Percentiles rank a stretch among this genome's conserved stretches.
Evolutionary conservation across 1,140 invertebrate species (phyloP).

Genomic region (Cataglyphis hispanica): DNA sequence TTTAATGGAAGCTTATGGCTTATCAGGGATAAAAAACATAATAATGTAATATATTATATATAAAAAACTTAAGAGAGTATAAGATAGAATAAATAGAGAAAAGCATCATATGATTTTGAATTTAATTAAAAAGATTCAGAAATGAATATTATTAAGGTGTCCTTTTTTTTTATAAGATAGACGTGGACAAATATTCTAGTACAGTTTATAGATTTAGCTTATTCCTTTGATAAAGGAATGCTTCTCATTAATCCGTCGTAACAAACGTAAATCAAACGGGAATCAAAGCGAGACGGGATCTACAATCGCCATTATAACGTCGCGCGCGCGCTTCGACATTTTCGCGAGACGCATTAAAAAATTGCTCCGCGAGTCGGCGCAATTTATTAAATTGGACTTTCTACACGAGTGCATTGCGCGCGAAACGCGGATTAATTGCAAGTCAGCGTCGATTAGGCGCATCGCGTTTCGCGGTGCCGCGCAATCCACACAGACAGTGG

Average conservation of each 20-base stretch:
- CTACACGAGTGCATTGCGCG: conserved; percentile 30
- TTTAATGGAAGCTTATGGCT: too few relatives aligned
- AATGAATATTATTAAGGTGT: neutral
- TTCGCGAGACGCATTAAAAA: conserved; percentile 35
- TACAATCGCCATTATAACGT: conserved; percentile 24
- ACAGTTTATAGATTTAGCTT: neutral
- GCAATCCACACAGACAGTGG: conserved; percentile 46
- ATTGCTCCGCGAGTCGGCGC: neutral
- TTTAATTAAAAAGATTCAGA: neutral
- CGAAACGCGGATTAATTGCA: conserved; percentile 54
- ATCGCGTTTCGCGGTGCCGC: conserved; percentile 53
- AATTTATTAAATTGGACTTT: conserved; percentile 60
- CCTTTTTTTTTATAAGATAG: neutral
- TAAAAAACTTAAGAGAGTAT: too few relatives aligned
- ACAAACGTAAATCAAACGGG: neutral
- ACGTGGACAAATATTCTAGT: neutral
- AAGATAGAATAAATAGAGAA: neutral
- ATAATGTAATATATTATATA: too few relatives aligned
- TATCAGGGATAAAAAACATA: too few relatives aligned
- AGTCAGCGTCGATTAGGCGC: conserved; percentile 63
- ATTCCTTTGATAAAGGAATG: conserved; percentile 6
- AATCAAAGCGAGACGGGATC: conserved; percentile 12
- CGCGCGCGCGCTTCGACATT: conserved; percentile 17
- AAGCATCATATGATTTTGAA: neutral
- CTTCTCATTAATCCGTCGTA: conserved; percentile 9